Conservation (phyloP, 2,797 vertebrate species). For the Phaenicophaeus curvirostris region DNA sequence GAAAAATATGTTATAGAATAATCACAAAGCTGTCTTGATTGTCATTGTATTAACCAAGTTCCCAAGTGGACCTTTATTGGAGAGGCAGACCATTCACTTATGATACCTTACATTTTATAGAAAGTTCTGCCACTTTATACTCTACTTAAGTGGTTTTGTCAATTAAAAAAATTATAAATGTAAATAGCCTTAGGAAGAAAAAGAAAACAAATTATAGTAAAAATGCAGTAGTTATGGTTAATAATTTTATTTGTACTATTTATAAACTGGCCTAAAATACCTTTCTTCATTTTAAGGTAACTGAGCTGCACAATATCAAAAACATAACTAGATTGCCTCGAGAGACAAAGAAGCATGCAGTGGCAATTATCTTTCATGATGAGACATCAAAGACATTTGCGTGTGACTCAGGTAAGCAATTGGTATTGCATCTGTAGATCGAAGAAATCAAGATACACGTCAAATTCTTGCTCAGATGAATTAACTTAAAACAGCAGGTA, state of each 20-base stretch:
- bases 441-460: conserved; percentile 34
- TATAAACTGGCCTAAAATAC: conserved; percentile 9
- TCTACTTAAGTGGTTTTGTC: background rate
- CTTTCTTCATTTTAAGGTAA: conserved; percentile 87
- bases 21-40: background rate
- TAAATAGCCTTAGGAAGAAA: background rate
- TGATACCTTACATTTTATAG: background rate
- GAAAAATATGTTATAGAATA: background rate
- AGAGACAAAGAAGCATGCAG: conserved; percentile 97
- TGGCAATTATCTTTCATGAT: conserved; percentile 97
- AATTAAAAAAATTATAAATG: background rate
- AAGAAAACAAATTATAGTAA: background rate
- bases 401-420: conserved; percentile 95
- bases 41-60: background rate
- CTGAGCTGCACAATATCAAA: conserved; percentile 97
- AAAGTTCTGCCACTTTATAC: background rate
- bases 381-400: conserved; percentile 98
- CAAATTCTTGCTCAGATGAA: conserved; percentile 12
- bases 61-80: background rate
- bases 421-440: conserved; percentile 43
- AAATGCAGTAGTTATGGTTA: background rate
- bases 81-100: background rate
- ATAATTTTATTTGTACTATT: background rate
- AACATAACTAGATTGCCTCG: conserved; percentile 96
- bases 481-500: background rate